Conservation (phyloP, 1,140 invertebrate genomes). For the Neuroterus valhalla region DNA sequence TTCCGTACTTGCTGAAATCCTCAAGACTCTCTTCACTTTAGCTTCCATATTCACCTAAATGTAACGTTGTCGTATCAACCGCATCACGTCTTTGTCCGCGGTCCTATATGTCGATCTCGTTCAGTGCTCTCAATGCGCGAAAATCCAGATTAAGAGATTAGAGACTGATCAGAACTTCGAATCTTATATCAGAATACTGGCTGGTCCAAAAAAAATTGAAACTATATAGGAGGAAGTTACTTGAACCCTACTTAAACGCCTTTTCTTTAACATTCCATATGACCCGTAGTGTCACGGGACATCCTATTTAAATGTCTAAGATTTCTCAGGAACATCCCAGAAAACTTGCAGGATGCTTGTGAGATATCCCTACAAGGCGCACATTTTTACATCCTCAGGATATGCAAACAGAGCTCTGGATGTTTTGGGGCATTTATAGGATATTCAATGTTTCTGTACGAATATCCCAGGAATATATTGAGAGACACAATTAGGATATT, state of each 20-base stretch:
- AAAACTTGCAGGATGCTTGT: too few species aligned
- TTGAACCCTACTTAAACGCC: not conserved
- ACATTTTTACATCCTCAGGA: too few species aligned
- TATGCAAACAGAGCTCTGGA: too few species aligned
- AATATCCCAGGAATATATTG: too few species aligned
- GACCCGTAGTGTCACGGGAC: too few species aligned
- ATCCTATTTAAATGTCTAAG: too few species aligned
- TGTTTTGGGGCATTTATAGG: too few species aligned
- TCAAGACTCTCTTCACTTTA: not conserved
- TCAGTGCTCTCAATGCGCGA: not conserved
- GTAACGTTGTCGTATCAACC: not conserved
- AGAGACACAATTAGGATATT: too few species aligned
- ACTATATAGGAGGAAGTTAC: not conserved
- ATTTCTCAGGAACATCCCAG: too few species aligned
- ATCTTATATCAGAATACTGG: not conserved
- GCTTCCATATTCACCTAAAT: constrained; percentile 5
- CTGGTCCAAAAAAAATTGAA: not conserved
- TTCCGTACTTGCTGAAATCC: constrained; percentile 27
- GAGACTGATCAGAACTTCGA: not conserved
- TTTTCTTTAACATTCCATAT: too few species aligned
- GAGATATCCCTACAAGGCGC: too few species aligned
- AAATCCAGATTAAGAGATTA: not conserved
- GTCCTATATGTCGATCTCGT: not conserved
- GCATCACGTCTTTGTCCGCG: constrained; percentile 9
- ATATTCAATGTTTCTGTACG: too few species aligned